phyloP scores from a whole-genome alignment of 1,140 invertebrate species.

The Zelostemma sp. region DNA sequence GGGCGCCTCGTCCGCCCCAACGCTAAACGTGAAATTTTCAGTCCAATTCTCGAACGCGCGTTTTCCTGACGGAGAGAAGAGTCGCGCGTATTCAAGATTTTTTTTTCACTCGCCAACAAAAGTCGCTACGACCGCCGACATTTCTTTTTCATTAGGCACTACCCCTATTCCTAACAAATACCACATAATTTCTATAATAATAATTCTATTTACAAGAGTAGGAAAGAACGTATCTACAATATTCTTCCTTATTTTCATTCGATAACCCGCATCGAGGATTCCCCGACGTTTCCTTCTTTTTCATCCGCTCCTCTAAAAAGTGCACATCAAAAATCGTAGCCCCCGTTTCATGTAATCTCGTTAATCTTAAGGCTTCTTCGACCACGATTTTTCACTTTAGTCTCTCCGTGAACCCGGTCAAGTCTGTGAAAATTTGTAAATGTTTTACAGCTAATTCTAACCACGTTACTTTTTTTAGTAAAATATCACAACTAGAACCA shows the following conservation, averaged over 20 bases:
- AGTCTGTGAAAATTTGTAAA: no score
- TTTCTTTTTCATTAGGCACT: conserved; percentile 54
- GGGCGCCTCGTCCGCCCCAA: no score
- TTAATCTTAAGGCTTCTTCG: conserved; percentile 48
- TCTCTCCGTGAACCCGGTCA: no score
- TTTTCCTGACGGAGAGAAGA: no score
- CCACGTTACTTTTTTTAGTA: conserved; percentile 60
- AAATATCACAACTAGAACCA: conserved; percentile 71
- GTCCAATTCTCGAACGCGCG: no score
- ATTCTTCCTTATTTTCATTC: conserved; percentile 12
- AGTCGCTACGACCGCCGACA: conserved; percentile 8
- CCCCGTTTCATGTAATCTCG: conserved; percentile 20
- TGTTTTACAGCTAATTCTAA: no score
- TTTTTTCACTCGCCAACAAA: not conserved
- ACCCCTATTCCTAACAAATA: conserved; percentile 59
- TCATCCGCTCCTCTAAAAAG: not conserved
- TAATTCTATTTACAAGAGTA: conserved; percentile 44
- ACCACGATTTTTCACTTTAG: no score
- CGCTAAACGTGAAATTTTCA: no score
- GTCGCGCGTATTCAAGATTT: conserved; percentile 11
- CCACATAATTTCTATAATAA: conserved; percentile 47
- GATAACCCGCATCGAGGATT: conserved; percentile 24
- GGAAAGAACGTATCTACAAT: conserved; percentile 22
- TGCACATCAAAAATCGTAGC: conserved; percentile 14
- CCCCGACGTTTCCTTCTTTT: conserved; percentile 12